These are phyloP conservation scores for Nymphalis urticae DNA, from an alignment of 2,888 invertebrate genomes.

Conservation along the genomic window DNA sequence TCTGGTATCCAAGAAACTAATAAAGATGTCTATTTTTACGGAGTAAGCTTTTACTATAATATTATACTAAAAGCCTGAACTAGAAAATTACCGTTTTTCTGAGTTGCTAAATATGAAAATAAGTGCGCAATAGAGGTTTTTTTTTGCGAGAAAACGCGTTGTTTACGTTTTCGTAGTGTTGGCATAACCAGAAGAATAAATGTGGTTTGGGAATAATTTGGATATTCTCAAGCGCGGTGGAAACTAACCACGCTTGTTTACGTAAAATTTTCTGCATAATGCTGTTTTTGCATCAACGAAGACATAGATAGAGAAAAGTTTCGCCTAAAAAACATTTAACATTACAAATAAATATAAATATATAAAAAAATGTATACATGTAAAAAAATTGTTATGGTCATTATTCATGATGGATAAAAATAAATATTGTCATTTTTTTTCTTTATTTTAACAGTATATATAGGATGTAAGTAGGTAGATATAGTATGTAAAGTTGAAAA, in stretches of 20 bases:
- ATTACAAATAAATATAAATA: neutral
- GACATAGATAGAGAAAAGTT: neutral
- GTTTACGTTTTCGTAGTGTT: constrained; percentile 27
- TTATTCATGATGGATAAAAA: no score
- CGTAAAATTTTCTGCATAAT: constrained; percentile 53
- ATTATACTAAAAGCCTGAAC: constrained; percentile 1
- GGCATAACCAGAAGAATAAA: constrained; percentile 25
- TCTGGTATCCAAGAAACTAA: constrained; percentile 22
- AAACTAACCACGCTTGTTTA: constrained; percentile 52
- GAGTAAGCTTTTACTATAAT: neutral
- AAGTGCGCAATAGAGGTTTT: constrained; percentile 26
- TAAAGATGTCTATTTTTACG: constrained; percentile 8
- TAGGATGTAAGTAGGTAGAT: no score
- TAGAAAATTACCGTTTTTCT: constrained; percentile 16
- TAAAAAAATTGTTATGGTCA: neutral
- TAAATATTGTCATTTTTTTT: no score
- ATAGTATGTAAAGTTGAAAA: no score
- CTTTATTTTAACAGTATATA: no score
- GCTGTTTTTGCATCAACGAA: constrained; percentile 17
- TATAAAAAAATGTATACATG: neutral
- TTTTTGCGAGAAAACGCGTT: constrained; percentile 26
- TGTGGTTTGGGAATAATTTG: constrained; percentile 48
- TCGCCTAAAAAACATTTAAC: neutral
- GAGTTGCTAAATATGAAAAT: constrained; percentile 23
- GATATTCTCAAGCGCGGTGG: constrained; percentile 50